Evolutionary conservation across 2,113 vertebrate species (phyloP).

Genomic region (Epinephelus cyanopodus): DNA sequence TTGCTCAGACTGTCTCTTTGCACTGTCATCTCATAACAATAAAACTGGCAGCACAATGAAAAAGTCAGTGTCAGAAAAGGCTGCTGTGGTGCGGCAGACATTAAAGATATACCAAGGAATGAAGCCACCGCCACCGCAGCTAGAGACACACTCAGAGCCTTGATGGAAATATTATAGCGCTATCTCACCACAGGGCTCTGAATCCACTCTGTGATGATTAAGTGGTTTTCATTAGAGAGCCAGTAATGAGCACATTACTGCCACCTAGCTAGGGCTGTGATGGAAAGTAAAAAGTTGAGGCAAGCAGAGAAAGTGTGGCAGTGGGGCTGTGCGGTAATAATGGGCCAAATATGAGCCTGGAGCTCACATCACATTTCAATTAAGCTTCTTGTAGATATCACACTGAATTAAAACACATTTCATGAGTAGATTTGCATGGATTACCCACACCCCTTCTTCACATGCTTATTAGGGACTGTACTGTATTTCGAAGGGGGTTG

Average conservation of each 20-base stretch:
- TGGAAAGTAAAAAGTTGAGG: not conserved
- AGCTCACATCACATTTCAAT: conserved; percentile 24
- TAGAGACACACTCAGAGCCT: not conserved
- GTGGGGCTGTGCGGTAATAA: not conserved
- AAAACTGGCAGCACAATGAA: not conserved
- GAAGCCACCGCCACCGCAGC: not conserved
- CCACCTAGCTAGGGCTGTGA: conserved; percentile 15
- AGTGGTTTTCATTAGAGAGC: not conserved
- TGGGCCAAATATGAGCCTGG: conserved; percentile 26
- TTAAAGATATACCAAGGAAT: not conserved
- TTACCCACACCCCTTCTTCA: not conserved
- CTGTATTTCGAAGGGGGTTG: no score
- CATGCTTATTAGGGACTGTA: not conserved
- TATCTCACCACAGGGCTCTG: not conserved
- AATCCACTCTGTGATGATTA: not conserved
- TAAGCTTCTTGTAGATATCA: conserved; percentile 11
- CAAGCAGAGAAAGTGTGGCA: not conserved
- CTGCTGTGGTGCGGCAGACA: not conserved
- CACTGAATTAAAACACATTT: conserved; percentile 21
- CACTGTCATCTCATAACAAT: not conserved
- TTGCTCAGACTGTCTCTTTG: not conserved
- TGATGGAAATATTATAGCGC: conserved; percentile 13
- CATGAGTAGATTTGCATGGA: not conserved
- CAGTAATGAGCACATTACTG: conserved; percentile 13
- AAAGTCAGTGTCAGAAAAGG: not conserved